phyloP scores from a whole-genome alignment of 2,113 vertebrate genomes.

The Herpailurus yagouaroundi region DNA sequence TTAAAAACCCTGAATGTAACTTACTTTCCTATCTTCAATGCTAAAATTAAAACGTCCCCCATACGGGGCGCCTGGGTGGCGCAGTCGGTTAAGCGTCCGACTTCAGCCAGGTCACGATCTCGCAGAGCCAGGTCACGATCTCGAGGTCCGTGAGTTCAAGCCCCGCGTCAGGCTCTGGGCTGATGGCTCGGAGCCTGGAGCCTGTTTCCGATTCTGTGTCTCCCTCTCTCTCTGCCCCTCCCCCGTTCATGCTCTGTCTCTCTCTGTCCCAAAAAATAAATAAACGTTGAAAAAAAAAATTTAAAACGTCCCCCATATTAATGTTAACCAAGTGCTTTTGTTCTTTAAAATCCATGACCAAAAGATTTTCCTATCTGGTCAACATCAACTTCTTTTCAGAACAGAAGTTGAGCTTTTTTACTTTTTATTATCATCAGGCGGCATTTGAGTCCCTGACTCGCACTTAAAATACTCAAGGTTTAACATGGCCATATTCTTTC shows the following conservation, averaged over 20 bases:
- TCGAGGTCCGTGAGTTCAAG: too few species aligned
- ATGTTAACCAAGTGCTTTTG: neutral
- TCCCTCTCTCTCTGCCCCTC: too few species aligned
- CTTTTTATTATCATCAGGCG: neutral
- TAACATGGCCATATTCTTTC: neutral
- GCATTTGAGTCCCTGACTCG: neutral
- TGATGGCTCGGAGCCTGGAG: too few species aligned
- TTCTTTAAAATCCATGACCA: neutral
- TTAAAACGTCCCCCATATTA: neutral
- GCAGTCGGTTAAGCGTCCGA: too few species aligned
- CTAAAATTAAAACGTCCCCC: slow-evolving; percentile 28
- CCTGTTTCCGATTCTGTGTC: too few species aligned
- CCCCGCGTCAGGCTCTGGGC: too few species aligned
- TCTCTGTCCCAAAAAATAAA: too few species aligned
- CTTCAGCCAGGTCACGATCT: too few species aligned
- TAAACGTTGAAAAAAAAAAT: too few species aligned
- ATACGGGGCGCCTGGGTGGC: too few species aligned
- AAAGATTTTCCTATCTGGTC: neutral
- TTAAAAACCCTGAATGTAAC: neutral
- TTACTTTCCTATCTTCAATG: neutral
- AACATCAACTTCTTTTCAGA: neutral
- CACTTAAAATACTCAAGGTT: neutral
- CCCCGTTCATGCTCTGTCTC: too few species aligned
- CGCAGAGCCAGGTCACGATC: too few species aligned
- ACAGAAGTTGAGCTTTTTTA: neutral